Evolutionary conservation across 2,113 vertebrate genomes (phyloP).

Genomic region (Mormoops blainvillei): DNA sequence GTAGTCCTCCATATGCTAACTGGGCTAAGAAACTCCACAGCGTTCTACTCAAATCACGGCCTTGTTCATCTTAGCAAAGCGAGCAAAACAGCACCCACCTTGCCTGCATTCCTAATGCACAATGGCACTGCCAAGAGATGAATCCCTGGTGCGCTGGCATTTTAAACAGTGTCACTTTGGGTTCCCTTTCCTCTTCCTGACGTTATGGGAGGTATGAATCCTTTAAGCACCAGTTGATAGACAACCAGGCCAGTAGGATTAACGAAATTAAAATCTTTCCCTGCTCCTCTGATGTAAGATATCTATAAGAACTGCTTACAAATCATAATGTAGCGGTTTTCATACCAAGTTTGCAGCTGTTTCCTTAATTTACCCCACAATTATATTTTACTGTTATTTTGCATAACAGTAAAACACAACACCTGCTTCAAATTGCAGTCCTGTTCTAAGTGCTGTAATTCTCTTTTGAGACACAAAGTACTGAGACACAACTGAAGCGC

Average conservation of each 20-base stretch:
- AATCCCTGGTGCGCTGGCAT: background rate
- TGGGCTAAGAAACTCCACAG: constrained; percentile 73
- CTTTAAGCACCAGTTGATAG: constrained; percentile 15
- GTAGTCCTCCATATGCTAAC: constrained; percentile 78
- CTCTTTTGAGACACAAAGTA: constrained; percentile 81
- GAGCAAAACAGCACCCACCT: constrained; percentile 24
- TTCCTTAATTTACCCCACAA: constrained; percentile 82
- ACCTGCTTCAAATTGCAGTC: constrained; percentile 84
- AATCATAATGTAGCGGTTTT: constrained; percentile 69
- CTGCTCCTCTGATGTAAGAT: constrained; percentile 40
- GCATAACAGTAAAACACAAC: constrained; percentile 86
- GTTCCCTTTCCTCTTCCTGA: constrained; percentile 22
- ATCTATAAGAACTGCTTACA: constrained; percentile 70
- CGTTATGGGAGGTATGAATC: background rate
- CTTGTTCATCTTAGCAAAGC: constrained; percentile 21
- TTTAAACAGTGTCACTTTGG: background rate
- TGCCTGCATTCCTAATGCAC: background rate
- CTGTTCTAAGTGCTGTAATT: constrained; percentile 78
- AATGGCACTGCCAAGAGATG: background rate
- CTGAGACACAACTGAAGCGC: constrained; percentile 61
- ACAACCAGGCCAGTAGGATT: constrained; percentile 54
- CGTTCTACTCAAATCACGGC: constrained; percentile 65
- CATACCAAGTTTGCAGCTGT: constrained; percentile 83
- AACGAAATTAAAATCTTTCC: constrained; percentile 53
- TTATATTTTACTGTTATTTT: constrained; percentile 86